These are phyloP conservation scores for Promerops cafer DNA, from an alignment of 2,113 vertebrate genomes.

Conservation along the genomic window DNA sequence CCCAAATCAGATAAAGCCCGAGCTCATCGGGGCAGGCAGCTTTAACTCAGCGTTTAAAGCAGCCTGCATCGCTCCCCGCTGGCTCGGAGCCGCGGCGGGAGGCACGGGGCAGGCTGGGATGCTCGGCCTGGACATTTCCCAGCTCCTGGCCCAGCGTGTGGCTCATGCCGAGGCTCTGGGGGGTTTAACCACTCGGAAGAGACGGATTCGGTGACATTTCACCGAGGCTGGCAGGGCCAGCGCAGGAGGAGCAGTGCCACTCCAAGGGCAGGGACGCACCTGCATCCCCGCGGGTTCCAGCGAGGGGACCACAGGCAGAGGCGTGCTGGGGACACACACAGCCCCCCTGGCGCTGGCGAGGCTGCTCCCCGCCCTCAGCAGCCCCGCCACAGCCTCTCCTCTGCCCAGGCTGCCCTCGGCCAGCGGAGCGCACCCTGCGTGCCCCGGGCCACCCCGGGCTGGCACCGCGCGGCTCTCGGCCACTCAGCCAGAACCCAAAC, in stretches of 20 bases:
- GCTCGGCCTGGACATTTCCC: background rate
- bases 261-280: background rate
- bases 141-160: background rate
- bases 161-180: too few relatives aligned
- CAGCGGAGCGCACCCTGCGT: too few relatives aligned
- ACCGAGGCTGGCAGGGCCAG: background rate
- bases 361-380: too few relatives aligned
- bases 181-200: background rate
- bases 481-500: background rate
- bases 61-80: background rate
- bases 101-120: background rate
- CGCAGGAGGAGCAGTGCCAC: background rate
- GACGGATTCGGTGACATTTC: background rate
- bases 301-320: background rate
- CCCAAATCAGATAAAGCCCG: background rate
- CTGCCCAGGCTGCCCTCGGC: too few relatives aligned
- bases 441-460: too few relatives aligned
- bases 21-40: background rate
- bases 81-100: too few relatives aligned
- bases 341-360: too few relatives aligned
- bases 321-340: too few relatives aligned
- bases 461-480: background rate
- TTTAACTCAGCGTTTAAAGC: background rate
- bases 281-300: background rate
- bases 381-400: too few relatives aligned